phyloP scores from a whole-genome alignment of 2,888 invertebrate species.

The Pterostichus niger region DNA sequence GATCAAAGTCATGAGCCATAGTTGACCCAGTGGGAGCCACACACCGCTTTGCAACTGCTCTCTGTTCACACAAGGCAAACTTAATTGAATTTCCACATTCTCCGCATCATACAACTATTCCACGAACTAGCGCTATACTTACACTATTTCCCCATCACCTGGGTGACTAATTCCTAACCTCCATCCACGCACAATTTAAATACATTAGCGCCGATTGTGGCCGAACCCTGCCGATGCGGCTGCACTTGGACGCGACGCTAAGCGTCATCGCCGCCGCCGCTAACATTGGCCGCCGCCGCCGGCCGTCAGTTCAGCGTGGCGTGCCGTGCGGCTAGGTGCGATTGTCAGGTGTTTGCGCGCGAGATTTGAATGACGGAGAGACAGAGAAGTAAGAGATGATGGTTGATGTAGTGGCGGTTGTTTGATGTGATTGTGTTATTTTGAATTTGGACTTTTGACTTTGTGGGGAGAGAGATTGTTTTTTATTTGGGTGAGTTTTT shows the following conservation, averaged over 20 bases:
- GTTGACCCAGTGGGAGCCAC: no score
- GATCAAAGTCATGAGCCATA: no score
- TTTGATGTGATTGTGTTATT: neutral
- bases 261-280: conserved; percentile 28
- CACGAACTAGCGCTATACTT: neutral
- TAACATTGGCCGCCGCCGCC: neutral
- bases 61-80: no score
- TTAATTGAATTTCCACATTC: neutral
- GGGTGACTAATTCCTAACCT: conserved; percentile 21
- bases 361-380: conserved; percentile 17
- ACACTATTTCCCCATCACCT: neutral
- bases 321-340: conserved; percentile 16
- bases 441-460: neutral
- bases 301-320: conserved; percentile 42
- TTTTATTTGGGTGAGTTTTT: neutral
- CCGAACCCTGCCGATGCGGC: neutral
- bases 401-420: neutral
- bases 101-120: neutral
- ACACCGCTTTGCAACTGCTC: no score
- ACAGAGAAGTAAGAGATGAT: neutral
- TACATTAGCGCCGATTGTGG: neutral
- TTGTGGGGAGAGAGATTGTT: neutral
- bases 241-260: conserved; percentile 34
- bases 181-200: conserved; percentile 24
- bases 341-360: conserved; percentile 17